Conservation (phyloP, 2,797 vertebrate species). For the Erpetoichthys calabaricus region DNA sequence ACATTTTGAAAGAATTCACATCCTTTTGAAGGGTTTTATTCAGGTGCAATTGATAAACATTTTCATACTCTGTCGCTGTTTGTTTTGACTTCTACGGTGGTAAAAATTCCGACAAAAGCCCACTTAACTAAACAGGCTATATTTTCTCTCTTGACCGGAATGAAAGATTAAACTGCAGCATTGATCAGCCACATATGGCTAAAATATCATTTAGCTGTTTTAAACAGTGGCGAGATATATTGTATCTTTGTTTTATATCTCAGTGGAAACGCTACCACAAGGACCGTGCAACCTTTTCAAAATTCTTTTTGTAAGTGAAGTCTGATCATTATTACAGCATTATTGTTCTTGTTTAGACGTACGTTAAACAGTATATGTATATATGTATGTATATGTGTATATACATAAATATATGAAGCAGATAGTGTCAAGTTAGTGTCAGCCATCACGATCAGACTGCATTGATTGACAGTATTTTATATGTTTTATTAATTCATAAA, state of each 20-base stretch:
- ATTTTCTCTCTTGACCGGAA: neutral
- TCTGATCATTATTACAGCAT: neutral
- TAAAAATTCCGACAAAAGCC: too few relatives aligned
- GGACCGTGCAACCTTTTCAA: constrained; percentile 22
- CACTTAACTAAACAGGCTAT: neutral
- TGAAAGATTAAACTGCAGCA: neutral
- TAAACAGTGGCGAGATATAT: constrained; percentile 13
- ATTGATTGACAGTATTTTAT: neutral
- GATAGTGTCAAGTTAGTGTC: neutral
- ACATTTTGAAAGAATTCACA: neutral
- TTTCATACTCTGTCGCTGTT: neutral
- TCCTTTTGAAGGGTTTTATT: neutral
- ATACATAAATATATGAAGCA: neutral
- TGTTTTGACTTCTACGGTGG: too few relatives aligned
- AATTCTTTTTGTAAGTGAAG: constrained; percentile 39
- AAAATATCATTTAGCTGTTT: constrained; percentile 16
- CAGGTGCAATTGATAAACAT: constrained; percentile 1
- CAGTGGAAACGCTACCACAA: constrained; percentile 16
- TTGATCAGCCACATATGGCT: constrained; percentile 24
- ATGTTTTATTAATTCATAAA: neutral
- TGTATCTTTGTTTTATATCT: constrained; percentile 13
- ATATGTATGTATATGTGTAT: neutral
- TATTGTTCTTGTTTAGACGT: neutral
- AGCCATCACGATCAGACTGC: neutral
- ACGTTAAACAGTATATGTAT: neutral